Conservation (phyloP, 2,888 invertebrate genomes). For the Sceliomorpha sp. region DNA sequence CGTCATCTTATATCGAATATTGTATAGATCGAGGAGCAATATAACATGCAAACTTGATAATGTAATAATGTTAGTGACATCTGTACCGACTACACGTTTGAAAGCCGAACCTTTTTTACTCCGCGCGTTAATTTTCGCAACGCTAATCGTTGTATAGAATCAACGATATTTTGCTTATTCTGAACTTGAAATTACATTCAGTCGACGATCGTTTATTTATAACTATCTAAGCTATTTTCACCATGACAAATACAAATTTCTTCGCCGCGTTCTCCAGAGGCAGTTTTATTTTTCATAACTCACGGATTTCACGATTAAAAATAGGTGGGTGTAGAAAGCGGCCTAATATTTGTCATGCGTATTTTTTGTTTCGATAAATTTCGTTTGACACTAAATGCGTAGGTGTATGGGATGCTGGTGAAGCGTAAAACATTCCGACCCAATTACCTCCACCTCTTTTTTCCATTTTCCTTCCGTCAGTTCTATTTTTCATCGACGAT, state of each 20-base stretch:
- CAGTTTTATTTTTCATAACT: slow-evolving; percentile 26
- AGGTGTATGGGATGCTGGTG: slow-evolving; percentile 71
- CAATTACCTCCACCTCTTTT: slow-evolving; percentile 68
- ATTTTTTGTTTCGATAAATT: slow-evolving; percentile 49
- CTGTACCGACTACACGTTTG: no score
- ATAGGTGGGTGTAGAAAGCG: slow-evolving; percentile 25
- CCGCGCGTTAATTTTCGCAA: no score
- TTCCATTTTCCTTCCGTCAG: slow-evolving; percentile 54
- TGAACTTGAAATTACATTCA: slow-evolving; percentile 24
- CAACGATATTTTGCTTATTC: slow-evolving; percentile 22
- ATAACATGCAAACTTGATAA: no score
- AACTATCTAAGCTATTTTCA: slow-evolving; percentile 15
- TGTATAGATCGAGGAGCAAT: no score
- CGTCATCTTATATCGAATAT: no score
- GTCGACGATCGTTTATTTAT: slow-evolving; percentile 25
- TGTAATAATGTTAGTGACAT: no score
- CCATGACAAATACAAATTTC: not conserved
- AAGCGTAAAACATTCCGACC: slow-evolving; percentile 76
- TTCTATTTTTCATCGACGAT: slow-evolving; percentile 65
- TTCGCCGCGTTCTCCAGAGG: slow-evolving; percentile 2
- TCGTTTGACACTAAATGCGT: slow-evolving; percentile 44
- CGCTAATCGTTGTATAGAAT: slow-evolving; percentile 14
- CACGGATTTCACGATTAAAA: slow-evolving; percentile 23
- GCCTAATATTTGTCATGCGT: slow-evolving; percentile 17
- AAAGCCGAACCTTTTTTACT: no score